Evolutionary conservation across 2,113 vertebrate genomes (phyloP), one percentile per base, ranked within the genome.

Genomic region (Dipodomys spectabilis): DNA sequence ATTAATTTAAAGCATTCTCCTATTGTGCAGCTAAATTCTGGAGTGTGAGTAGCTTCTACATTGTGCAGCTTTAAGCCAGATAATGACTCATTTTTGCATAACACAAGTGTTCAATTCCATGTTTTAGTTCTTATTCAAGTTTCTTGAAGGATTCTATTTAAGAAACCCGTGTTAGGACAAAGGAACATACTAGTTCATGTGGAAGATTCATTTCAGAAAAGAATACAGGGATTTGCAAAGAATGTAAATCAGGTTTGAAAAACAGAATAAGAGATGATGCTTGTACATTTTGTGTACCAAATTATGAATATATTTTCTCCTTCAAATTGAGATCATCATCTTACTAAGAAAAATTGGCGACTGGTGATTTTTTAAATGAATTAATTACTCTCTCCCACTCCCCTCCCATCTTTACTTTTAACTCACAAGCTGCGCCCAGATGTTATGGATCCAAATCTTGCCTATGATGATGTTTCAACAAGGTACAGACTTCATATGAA

Each of bases 71-170:
- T 10, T 25, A 87, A 82, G n/a, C 9, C 78, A 92, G 88, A 90
- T 93, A 90, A 92, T 85, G 86, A 64, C 82, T 92, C 49, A 60
- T 68, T 92, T 93, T 90, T 92, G 64, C 82, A 78, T 93, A 81
- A 92, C 25, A 35, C 39, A 74, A 88, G 69, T 69, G 45, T 77
- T 53, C 82, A 75, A 84, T 75, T 90, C 53, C 27, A 57, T 57
- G 60, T 68, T 86, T 87, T 77, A 94, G 73, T 44, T 94, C 83
- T 87, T 39, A 74, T 90, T 90, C 39, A 88, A 95, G 96, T 90
- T 97, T 96, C 27, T 44, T 27, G 71, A 88, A 85, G 53, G 90
- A 96, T 95, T 97, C 90, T 95, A 97, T 97, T 98, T 97, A 91
- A 97, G 89, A 92, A 96, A 92, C 93, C 89, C 85, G 71, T 77